These are phyloP conservation scores for Urocitellus parryii DNA, from an alignment of 2,113 vertebrate species.

Conservation along the genomic window DNA sequence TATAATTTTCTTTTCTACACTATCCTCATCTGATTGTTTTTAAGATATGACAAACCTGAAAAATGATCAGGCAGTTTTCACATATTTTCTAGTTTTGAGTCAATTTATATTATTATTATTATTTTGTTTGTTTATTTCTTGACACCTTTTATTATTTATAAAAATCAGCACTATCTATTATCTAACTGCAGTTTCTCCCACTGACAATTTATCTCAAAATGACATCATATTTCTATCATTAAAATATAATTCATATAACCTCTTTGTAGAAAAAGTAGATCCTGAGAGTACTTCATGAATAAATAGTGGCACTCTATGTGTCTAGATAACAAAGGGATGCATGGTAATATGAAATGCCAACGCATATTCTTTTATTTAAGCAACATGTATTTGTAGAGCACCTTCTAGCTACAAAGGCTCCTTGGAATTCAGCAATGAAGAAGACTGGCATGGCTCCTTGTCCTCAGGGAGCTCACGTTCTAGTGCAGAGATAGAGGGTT, in stretches of 20 bases:
- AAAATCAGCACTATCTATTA: not conserved
- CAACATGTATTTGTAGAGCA: not conserved
- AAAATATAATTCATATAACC: not conserved
- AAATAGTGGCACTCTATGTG: not conserved
- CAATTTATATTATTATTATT: not conserved
- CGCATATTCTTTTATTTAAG: not conserved
- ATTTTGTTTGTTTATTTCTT: not conserved
- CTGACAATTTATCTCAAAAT: not conserved
- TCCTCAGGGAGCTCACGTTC: not conserved
- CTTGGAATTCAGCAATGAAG: not conserved
- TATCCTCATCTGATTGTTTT: not conserved
- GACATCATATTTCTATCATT: not conserved
- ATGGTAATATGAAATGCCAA: not conserved
- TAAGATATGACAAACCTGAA: not conserved
- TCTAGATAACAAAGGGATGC: not conserved
- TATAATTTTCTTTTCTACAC: not conserved
- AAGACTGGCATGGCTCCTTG: not conserved
- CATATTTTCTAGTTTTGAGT: not conserved
- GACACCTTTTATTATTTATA: not conserved
- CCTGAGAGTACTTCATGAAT: not conserved
- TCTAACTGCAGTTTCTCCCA: not conserved
- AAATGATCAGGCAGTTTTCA: not conserved
- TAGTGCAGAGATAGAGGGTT: not conserved
- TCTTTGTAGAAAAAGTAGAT: constrained; percentile 14
- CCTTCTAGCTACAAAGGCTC: not conserved